A percentile compares a stretch with the other conserved stretches of the same genome.
phyloP scores from a whole-genome alignment of 35 echinoderm and acorn worm species.

The Apostichopus japonicus region DNA sequence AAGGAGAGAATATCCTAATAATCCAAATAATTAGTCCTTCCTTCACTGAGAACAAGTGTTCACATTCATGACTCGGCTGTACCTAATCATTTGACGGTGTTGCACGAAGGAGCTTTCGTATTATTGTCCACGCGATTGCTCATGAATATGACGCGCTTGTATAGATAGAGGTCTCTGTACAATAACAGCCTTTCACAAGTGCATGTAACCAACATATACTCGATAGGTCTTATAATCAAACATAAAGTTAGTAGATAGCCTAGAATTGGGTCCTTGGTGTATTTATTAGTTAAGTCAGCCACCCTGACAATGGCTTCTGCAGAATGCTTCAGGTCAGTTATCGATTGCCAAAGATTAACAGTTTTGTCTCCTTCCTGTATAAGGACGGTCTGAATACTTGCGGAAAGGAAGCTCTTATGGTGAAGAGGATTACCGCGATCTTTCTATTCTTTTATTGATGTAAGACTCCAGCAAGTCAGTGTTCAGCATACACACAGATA shows the following conservation, averaged over 20 bases:
- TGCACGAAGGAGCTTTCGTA: background rate
- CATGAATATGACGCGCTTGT: background rate
- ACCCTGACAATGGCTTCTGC: slow-evolving; percentile 15
- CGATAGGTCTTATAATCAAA: no score
- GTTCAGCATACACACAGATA: no score
- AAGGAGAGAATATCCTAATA: background rate
- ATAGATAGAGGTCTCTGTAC: slow-evolving; percentile 3
- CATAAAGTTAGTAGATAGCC: no score
- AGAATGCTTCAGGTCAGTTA: slow-evolving; percentile 33
- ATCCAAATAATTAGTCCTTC: background rate
- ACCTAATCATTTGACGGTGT: background rate
- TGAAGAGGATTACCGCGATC: no score
- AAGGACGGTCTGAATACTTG: background rate
- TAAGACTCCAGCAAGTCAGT: no score
- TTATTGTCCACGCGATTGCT: background rate
- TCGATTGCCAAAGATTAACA: slow-evolving; percentile 8
- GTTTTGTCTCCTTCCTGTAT: slow-evolving; percentile 35
- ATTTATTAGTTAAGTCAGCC: slow-evolving; percentile 4
- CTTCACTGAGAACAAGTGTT: background rate
- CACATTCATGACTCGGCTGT: background rate
- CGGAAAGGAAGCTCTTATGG: background rate
- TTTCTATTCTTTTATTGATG: no score
- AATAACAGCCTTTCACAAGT: background rate
- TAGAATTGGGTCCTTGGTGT: no score
- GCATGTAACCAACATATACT: background rate